phyloP scores from a whole-genome alignment of 2,888 invertebrate species.

The Arenicola marina region DNA sequence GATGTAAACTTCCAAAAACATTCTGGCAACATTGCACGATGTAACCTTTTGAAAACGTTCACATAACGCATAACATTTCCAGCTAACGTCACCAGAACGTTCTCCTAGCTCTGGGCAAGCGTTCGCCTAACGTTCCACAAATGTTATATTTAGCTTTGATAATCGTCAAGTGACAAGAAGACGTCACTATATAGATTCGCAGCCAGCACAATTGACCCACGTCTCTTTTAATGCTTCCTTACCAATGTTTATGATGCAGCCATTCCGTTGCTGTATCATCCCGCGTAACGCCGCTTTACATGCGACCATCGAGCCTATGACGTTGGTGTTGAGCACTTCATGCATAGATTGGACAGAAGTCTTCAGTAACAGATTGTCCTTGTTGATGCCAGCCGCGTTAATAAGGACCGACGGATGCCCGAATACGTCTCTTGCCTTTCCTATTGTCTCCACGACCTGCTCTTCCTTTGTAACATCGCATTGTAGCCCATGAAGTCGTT shows the following conservation, averaged over 20 bases:
- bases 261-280: conserved; percentile 6
- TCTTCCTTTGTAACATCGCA: conserved; percentile 15
- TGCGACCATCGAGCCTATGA: conserved; percentile 11
- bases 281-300: background rate
- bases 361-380: conserved; percentile 7
- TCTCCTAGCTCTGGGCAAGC: too few species aligned
- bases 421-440: background rate
- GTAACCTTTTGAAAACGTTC: too few species aligned
- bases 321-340: conserved; percentile 1
- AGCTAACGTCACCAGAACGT: too few species aligned
- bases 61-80: too few species aligned
- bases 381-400: conserved; percentile 14
- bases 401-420: conserved; percentile 7
- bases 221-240: too few species aligned
- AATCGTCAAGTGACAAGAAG: background rate
- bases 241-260: conserved; percentile 19
- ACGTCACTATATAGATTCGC: too few species aligned
- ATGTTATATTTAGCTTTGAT: background rate
- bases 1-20: too few species aligned
- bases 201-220: too few species aligned
- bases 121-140: background rate
- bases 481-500: too few species aligned
- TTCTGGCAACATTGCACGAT: too few species aligned
- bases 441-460: background rate
- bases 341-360: conserved; percentile 2